Evolutionary conservation across 1,140 invertebrate genomes (phyloP), one percentile per base, ranked within the genome.

Genomic region (Drosophila lacteicornis): DNA sequence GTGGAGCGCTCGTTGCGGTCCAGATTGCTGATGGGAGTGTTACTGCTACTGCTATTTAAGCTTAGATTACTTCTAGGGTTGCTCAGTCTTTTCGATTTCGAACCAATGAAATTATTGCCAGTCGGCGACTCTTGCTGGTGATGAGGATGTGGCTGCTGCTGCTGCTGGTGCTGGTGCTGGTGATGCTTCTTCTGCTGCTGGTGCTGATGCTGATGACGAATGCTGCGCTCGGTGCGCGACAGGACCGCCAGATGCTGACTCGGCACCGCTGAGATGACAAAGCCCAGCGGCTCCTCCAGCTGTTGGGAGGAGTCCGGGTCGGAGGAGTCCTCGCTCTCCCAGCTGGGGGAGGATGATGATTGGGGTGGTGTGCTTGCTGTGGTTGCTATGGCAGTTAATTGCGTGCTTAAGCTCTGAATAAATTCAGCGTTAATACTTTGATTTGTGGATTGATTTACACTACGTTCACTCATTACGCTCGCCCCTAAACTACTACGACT

Each of bases 1-100:
- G 96, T 95, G 80, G 95, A 96, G 91, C 96, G 94, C 91, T 95
- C 95, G 75, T 93, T 94, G 38, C 94, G 93, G 82, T 92, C 92
- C 75, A 93, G 80, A 80, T 91, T 92, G 58, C 66, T 92, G 56
- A 77, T 53, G 65, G 65, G 76, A 43, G 73, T 91, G 47, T 62
- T 81, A 73, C 66, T 91, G 66, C 58, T 91, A 71, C 74, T 91
- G 73, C 74, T 91, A 87, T 82, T 88, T 80, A 80, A 75, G 73
- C 74, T 76, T 82, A 80, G 68, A 87, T 79, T 91, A 80, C 86
- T 83, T 91, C 91, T 92, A 92, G 78, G 82, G 80, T 92, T 92
- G 91, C 90, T 92, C 91, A 92, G 91, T 92, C 91, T 92, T 91
- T 87, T 92, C 76, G 91, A 79, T 92, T 92, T 92, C 88, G 82